A percentile compares a stretch with the other conserved stretches of the same genome.
Conservation (phyloP, 2,888 invertebrate species). For the Quadriops clusia region DNA sequence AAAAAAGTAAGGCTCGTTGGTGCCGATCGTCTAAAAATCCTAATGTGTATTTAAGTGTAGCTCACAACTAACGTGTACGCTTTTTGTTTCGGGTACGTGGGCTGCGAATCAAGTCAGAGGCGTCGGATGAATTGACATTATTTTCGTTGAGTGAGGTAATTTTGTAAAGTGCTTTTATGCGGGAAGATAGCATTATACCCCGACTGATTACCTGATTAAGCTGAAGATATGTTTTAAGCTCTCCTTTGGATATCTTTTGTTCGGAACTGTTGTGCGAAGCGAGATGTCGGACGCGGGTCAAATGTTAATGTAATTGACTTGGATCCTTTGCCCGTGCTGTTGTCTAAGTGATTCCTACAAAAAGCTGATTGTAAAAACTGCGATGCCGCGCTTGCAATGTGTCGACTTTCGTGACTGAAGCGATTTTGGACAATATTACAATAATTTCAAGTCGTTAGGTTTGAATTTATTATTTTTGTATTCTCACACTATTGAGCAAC, state of each 20-base stretch:
- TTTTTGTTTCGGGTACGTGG: conserved; percentile 21
- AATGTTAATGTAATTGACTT: conserved; percentile 14
- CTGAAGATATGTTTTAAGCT: not conserved
- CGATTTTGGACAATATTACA: too few species aligned
- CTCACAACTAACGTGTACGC: conserved; percentile 17
- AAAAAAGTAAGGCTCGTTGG: conserved; percentile 6
- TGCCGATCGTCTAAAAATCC: conserved; percentile 12
- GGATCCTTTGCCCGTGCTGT: too few species aligned
- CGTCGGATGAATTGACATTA: conserved; percentile 17
- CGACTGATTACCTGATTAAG: conserved; percentile 1
- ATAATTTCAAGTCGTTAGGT: too few species aligned
- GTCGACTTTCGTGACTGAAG: too few species aligned
- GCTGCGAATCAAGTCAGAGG: conserved; percentile 2
- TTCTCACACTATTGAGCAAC: too few species aligned
- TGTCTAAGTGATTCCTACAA: too few species aligned
- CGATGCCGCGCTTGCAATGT: too few species aligned
- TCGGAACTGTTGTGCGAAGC: conserved; percentile 1
- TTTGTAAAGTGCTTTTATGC: conserved; percentile 14
- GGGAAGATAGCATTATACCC: too few species aligned
- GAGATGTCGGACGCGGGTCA: conserved; percentile 6
- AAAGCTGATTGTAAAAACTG: too few species aligned
- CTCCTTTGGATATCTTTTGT: conserved; percentile 1
- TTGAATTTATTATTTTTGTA: too few species aligned
- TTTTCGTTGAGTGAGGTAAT: conserved; percentile 12
- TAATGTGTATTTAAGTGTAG: conserved; percentile 27